Percentiles rank a stretch among this genome's conserved stretches.
Conservation (phyloP, 2,113 vertebrate species). For the Gopherus evgoodei region DNA sequence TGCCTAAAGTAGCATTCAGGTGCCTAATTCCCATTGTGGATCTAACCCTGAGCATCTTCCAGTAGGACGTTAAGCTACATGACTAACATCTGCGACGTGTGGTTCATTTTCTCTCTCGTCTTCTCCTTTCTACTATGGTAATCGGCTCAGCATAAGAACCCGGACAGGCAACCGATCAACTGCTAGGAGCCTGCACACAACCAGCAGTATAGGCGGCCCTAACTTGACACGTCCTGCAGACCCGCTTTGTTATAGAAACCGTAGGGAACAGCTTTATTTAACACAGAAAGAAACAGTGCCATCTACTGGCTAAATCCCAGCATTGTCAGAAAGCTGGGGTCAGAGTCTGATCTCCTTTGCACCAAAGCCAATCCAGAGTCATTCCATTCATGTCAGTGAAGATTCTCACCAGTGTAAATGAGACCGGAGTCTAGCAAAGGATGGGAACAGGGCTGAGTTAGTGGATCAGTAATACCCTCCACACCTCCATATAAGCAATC, state of each 20-base stretch:
- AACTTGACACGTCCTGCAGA: neutral
- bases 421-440: neutral
- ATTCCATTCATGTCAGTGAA: neutral
- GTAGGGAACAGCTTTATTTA: neutral
- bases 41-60: neutral
- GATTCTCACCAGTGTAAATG: neutral
- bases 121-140: too few species aligned
- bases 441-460: neutral
- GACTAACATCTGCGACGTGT: too few species aligned
- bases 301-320: conserved; percentile 55
- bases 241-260: neutral
- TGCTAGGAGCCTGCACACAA: neutral
- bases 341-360: fast-evolving
- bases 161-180: too few species aligned
- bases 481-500: neutral
- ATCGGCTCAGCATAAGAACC: too few species aligned
- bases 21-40: neutral
- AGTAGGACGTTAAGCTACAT: neutral
- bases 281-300: conserved; percentile 63
- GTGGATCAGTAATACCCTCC: neutral
- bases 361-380: neutral
- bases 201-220: neutral
- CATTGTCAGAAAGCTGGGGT: conserved; percentile 30
- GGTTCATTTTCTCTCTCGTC: too few species aligned
- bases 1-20: neutral